Base-by-base conservation (phyloP, 2,113 vertebrate genomes). In the Sarotherodon lohbergeri region DNA sequence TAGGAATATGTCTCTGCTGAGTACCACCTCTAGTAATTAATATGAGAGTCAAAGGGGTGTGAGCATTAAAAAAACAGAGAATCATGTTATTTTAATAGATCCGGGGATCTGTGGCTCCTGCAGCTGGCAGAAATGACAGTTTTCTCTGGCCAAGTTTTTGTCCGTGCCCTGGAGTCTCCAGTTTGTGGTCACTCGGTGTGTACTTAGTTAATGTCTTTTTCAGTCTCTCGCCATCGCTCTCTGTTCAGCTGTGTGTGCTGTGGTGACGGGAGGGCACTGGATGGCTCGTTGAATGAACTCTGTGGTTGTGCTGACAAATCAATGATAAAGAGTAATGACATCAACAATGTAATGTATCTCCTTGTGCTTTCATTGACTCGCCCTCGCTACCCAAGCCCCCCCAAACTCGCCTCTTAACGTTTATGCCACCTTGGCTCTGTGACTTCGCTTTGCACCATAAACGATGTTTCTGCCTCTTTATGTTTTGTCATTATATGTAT, bases 251-350 rank as follows among this genome's bases (percentile, higher is more conserved):
- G 85, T 89, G 88, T 89, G 80, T 78, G 87, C 82, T 86, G 89
- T 87, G 92, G 71, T 90, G 93, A 85, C 46, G 73, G 82, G 88
- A 92, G 92, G 90, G 56, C 92, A 83, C 76, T 93, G 80, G 92
- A 86, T 89, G 88, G 91, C 88, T 89, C 90, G 89, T 89, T 94
- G 93, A 93, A 96, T 95, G 93, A 94, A 96, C 93, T 94, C 91
- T 92, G 93, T 86, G 92, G 92, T 93, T 86, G 88, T 85, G 91
- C 91, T 94, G 93, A 95, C 94, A 95, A 95, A 95, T 96, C 94
- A 95, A 94, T 96, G 93, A 92, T 95, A 95, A 94, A 95, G 94
- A 95, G 89, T 93, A 94, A 94, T 93, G 95, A 93, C 91, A 94
- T 96, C 92, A 93, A 85, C 93, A 91, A 79, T 80, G 88, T 94